Conservation (phyloP, 2,113 vertebrate species). For the Apeltes quadracus region DNA sequence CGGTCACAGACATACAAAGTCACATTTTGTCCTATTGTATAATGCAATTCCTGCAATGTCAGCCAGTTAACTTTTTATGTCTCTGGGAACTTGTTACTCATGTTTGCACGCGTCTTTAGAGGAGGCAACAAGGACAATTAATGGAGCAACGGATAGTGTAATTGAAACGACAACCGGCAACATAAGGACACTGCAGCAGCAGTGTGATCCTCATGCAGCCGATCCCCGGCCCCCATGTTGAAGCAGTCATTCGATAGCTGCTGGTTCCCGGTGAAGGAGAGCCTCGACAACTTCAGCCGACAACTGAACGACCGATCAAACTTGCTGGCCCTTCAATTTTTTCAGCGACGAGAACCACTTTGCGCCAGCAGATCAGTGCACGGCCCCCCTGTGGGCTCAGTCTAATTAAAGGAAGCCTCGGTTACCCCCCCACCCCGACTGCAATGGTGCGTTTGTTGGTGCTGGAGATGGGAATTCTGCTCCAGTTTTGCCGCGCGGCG, state of each 20-base stretch:
- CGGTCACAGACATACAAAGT: no score
- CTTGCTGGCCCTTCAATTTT: neutral
- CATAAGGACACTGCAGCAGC: neutral
- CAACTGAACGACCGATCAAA: slow-evolving; percentile 3
- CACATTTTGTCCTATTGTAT: neutral
- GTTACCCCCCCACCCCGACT: neutral
- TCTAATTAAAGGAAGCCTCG: neutral
- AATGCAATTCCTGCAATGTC: neutral
- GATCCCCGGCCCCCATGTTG: slow-evolving; percentile 63
- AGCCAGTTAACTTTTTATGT: neutral
- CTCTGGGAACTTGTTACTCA: neutral
- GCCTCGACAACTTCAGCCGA: slow-evolving; percentile 32
- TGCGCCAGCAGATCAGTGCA: neutral
- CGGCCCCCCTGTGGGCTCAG: neutral
- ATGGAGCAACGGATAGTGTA: neutral
- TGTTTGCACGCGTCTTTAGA: neutral
- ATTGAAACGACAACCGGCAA: neutral
- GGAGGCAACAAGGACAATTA: no score
- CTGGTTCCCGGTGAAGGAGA: slow-evolving; percentile 24
- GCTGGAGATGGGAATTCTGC: slow-evolving; percentile 81
- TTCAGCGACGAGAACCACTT: no score
- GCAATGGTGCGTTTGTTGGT: slow-evolving; percentile 44
- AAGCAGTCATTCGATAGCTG: slow-evolving; percentile 55
- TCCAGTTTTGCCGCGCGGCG: slow-evolving; percentile 82
- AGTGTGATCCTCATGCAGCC: neutral